Evolutionary conservation across 92 coral and sea anemone genomes (phyloP), one percentile per base, ranked within the genome.

Genomic region (Parazoanthus atlanticus): DNA sequence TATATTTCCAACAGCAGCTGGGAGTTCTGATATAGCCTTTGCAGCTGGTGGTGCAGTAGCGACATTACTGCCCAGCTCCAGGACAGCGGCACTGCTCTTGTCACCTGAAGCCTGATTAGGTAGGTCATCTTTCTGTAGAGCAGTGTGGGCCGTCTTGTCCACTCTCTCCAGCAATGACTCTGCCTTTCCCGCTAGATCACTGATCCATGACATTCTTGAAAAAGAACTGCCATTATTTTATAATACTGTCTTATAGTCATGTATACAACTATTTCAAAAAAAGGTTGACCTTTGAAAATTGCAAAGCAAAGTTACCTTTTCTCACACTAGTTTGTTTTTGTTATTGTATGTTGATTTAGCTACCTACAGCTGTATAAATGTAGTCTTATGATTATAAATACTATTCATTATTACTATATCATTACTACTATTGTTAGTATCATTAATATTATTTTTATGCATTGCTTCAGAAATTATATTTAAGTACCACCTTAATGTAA

Each of bases 161-260:
- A 97, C 98, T 76, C 93, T 94, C 82, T 97, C 98, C 65, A 97
- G 94, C 78, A 97, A 93, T 2, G 92, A 94, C 89, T 97, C 99
- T 38, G 99, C 99, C 82, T 95, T 97, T 10, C 98, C 99, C 29
- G 99, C 99, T 54, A 97, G 88, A 10, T 95, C 96, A 56, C 93
- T 91, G 54, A 97, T 90, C 99, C 99, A 97, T 0, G 99, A 97
- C 99, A 97, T 97, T 66, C 84, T 90, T 13, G 56, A 30, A 33
- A 56, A 29, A 26, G 15, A 29, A 79, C 15, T 28, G 30, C 2
- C 26, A 13, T n/a, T 29, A n/a, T 49, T 0, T 29, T 26, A 15
- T 30, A 28, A 46, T 11, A 30, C 38, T 73, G 16, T 30, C 21
- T 31, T 8, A 73, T 16, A 73, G n/a, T n/a, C 21, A 30, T 46